A percentile compares a stretch with the other conserved stretches of the same genome.
Evolutionary conservation across 2,888 invertebrate genomes (phyloP).

Genomic region (Mythimna vitellina): DNA sequence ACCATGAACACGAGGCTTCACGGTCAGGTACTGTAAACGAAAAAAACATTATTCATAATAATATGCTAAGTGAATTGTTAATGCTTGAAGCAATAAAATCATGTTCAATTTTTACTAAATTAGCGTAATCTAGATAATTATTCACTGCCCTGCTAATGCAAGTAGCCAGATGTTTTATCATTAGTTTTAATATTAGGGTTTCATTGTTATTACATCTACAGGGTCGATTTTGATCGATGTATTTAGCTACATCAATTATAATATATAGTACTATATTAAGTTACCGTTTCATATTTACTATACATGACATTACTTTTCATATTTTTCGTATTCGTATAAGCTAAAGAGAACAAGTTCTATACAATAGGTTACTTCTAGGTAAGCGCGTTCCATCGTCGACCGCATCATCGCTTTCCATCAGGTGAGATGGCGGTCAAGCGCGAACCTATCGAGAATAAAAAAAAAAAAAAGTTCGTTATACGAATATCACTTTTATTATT

Average conservation of each 20-base stretch:
- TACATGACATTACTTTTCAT: no score
- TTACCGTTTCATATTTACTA: no score
- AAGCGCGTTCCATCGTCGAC: no score
- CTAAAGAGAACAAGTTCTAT: no score
- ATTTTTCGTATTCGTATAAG: no score
- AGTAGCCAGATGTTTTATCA: conserved; percentile 4
- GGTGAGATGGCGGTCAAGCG: no score
- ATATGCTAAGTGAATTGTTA: conserved; percentile 20
- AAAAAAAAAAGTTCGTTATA: no score
- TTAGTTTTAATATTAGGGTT: conserved; percentile 12
- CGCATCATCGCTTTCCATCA: no score
- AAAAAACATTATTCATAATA: not conserved
- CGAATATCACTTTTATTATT: no score
- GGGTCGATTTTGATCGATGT: not conserved
- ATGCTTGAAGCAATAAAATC: conserved; percentile 32
- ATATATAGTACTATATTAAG: no score
- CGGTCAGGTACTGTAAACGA: conserved; percentile 12
- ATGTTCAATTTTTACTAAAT: conserved; percentile 15
- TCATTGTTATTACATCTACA: conserved; percentile 2
- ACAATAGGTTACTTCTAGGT: no score
- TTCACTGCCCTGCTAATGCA: conserved; percentile 2
- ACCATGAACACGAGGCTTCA: not conserved
- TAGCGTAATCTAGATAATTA: not conserved
- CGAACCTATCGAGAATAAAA: no score
- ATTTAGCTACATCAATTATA: not conserved